Evolutionary conservation across 2,113 vertebrate species (phyloP).

Genomic region (Xyliphius kryptos): DNA sequence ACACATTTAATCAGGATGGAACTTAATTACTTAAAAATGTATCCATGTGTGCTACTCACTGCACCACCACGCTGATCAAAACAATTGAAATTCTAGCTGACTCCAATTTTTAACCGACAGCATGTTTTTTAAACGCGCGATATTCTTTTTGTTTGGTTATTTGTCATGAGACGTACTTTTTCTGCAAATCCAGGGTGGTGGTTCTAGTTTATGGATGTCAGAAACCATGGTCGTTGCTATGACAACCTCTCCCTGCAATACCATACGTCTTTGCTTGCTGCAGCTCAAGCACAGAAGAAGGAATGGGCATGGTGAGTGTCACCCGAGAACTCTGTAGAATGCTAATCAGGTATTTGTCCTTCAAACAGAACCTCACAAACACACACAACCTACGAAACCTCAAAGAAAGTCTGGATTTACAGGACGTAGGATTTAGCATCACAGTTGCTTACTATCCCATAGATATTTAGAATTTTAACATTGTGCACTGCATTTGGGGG

Average conservation of each 20-base stretch:
- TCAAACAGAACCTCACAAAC: constrained; percentile 42
- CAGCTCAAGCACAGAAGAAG: constrained; percentile 45
- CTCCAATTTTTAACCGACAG: too few species aligned
- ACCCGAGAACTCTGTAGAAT: constrained; percentile 60
- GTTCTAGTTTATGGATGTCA: constrained; percentile 63
- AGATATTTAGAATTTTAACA: too few species aligned
- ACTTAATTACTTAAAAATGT: too few species aligned
- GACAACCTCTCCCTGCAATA: constrained; percentile 69
- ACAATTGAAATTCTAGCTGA: too few species aligned
- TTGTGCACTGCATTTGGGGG: too few species aligned
- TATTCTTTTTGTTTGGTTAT: neutral
- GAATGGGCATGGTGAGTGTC: constrained; percentile 50
- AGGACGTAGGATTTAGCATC: too few species aligned
- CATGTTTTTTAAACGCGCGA: too few species aligned
- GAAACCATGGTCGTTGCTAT: constrained; percentile 69
- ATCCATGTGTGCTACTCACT: too few species aligned
- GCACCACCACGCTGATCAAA: too few species aligned
- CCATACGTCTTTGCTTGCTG: constrained; percentile 55
- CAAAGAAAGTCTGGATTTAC: constrained; percentile 18
- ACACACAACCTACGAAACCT: constrained; percentile 24
- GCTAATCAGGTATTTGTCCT: constrained; percentile 68
- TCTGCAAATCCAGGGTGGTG: constrained; percentile 57
- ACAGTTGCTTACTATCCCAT: too few species aligned
- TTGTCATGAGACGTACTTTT: too few species aligned
- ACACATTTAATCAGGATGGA: too few species aligned